A percentile compares a stretch with the other conserved stretches of the same genome.
Conservation (phyloP, 2,113 vertebrate species). For the Phyllostomus discolor region DNA sequence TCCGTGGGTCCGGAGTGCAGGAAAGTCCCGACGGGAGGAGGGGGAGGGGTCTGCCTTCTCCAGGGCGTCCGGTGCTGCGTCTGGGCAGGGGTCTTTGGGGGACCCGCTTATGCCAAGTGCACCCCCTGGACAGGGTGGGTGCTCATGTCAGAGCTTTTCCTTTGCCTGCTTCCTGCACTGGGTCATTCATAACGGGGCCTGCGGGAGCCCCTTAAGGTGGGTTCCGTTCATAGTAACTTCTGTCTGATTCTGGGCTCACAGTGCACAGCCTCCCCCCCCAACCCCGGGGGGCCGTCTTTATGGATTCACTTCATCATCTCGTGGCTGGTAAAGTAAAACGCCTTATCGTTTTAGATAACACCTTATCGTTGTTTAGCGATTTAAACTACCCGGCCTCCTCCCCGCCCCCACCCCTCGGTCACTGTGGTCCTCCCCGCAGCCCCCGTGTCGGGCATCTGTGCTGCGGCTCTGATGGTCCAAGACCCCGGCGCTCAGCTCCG, state of each 20-base stretch:
- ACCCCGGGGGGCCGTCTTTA: not conserved
- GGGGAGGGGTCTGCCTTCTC: not conserved
- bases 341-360: not conserved
- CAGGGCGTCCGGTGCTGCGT: no score
- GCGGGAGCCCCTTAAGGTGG: not conserved
- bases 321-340: no score
- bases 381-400: not conserved
- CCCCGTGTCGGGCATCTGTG: not conserved
- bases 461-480: not conserved
- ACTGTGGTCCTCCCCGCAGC: not conserved
- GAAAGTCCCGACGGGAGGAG: not conserved
- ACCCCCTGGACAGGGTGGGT: not conserved
- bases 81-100: not conserved
- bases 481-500: not conserved
- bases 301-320: not conserved
- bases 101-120: not conserved
- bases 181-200: not conserved
- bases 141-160: not conserved
- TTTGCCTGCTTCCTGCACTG: not conserved
- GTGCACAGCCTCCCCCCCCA: no score
- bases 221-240: not conserved
- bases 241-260: not conserved
- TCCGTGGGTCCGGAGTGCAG: not conserved
- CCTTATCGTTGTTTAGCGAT: not conserved
- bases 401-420: not conserved